phyloP scores from a whole-genome alignment of 2,797 vertebrate genomes.

The Sebastolobus alascanus region DNA sequence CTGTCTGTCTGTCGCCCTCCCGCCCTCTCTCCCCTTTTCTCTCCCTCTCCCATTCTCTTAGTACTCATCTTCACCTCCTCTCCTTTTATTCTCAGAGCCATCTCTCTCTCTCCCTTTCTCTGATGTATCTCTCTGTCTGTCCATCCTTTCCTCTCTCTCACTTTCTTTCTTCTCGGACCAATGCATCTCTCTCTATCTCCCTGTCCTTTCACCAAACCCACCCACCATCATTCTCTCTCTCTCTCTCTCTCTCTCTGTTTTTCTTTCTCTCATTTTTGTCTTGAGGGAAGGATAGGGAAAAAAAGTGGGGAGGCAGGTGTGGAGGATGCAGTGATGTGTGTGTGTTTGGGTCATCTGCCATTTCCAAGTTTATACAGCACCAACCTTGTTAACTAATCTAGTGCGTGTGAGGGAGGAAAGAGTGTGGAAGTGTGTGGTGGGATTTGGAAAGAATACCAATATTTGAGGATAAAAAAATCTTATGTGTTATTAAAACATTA shows the following conservation, averaged over 20 bases:
- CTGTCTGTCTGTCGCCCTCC: constrained; percentile 74
- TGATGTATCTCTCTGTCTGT: constrained; percentile 61
- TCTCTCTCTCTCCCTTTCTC: constrained; percentile 43
- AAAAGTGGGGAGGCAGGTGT: constrained; percentile 68
- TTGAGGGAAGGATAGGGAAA: constrained; percentile 69
- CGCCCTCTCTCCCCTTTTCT: constrained; percentile 31
- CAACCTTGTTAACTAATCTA: constrained; percentile 69
- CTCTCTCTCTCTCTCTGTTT: constrained; percentile 21
- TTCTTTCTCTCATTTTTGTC: constrained; percentile 51
- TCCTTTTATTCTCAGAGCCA: constrained; percentile 65
- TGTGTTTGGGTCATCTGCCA: constrained; percentile 71
- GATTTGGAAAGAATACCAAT: constrained; percentile 36
- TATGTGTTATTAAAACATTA: constrained; percentile 37
- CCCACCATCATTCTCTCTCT: constrained; percentile 30
- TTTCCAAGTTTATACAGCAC: constrained; percentile 65
- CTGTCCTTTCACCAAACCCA: constrained; percentile 50
- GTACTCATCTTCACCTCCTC: constrained; percentile 71
- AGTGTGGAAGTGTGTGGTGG: neutral
- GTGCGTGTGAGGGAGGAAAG: neutral
- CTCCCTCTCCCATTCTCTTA: constrained; percentile 53
- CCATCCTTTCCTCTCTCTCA: constrained; percentile 52
- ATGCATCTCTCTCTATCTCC: constrained; percentile 22
- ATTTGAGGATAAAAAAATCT: constrained; percentile 23
- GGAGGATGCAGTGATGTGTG: constrained; percentile 44
- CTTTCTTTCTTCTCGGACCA: constrained; percentile 66